Base-by-base conservation (phyloP, 2,888 invertebrate genomes). In the Endomychus coccineus region DNA sequence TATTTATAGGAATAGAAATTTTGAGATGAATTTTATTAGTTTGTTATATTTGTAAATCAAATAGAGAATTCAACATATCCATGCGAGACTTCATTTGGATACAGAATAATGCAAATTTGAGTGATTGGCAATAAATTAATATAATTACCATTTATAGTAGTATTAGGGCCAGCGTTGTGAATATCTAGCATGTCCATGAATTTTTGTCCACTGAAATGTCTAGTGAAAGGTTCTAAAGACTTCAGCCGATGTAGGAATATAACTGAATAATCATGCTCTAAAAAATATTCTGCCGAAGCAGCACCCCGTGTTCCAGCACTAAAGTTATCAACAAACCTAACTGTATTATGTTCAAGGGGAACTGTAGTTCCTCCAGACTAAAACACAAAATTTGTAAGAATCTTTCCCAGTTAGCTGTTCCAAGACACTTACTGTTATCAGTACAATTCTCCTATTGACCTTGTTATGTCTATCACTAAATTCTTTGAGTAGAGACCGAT, bases 261-360 rank as follows among this genome's bases (percentile, higher is more conserved):
- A 34, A 96, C 96, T 22, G 86, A 83, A 66, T 95, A 97, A 23
- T 78, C 83, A 45, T 75, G 68, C 48, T 85, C 80, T 23, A 97
- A 72, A 68, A 98, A 97, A 63, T 94, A 88, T 73, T 98, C 98
- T 0, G 96, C 83, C 0, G 96, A 96, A 1, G 90, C 80, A 0
- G 97, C 82, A 13, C 98, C 98, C 46, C 97, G 75, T 0, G 86
- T 91, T 27, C 98, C 98, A 11, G 92, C 89, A 64, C 96, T 97
- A 68, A 98, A 98, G 71, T 98, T 98, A 66, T 98, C 98, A 36
- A 98, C 92, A 67, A 90, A 98, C 32, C 98, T 77, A 1, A 98
- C 98, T 1, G 96, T 95, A 61, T 94, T 90, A 63, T 91, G 90
- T 61, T 98, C 98, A 36, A 98, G 65, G 0, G 97, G 97, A 3